phyloP scores from a whole-genome alignment of 2,888 invertebrate species.

The Criorhina ranunculi region DNA sequence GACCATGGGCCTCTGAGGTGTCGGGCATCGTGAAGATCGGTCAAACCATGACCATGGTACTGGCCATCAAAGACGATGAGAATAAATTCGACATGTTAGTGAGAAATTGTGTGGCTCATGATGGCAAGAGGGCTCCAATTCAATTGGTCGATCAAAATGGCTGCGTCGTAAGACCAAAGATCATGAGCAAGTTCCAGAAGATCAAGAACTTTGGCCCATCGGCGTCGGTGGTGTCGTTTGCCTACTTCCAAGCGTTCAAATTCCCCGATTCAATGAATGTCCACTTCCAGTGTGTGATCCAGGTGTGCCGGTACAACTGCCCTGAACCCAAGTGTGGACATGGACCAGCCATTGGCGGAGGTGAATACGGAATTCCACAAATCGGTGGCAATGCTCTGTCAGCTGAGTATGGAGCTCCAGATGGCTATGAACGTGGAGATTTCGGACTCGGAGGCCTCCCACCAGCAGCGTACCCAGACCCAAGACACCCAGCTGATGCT shows the following conservation, averaged over 20 bases:
- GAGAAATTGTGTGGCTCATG: constrained; percentile 96
- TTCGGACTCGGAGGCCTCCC: constrained; percentile 91
- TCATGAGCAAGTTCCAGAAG: constrained; percentile 98
- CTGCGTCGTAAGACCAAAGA: constrained; percentile 96
- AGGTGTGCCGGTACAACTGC: constrained; percentile 96
- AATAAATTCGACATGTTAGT: constrained; percentile 98
- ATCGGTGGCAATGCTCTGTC: constrained; percentile 86
- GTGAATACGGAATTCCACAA: constrained; percentile 87
- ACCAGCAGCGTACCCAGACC: constrained; percentile 93
- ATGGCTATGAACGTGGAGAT: constrained; percentile 86
- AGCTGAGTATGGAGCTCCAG: constrained; percentile 88
- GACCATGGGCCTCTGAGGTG: constrained; percentile 98
- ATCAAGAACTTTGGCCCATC: constrained; percentile 98
- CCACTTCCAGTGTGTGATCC: constrained; percentile 98
- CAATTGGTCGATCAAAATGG: constrained; percentile 97
- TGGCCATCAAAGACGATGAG: constrained; percentile 97
- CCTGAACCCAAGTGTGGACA: constrained; percentile 95
- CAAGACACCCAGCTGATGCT: constrained; percentile 94
- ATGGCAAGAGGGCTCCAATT: constrained; percentile 96
- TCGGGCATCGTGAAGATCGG: constrained; percentile 98
- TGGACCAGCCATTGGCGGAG: constrained; percentile 86
- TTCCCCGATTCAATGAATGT: constrained; percentile 99
- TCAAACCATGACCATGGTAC: constrained; percentile 98
- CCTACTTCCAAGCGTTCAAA: constrained; percentile 98
- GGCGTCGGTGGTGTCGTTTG: constrained; percentile 96